These are phyloP conservation scores for Falco naumanni DNA, from an alignment of 2,797 vertebrate species.

Conservation along the genomic window DNA sequence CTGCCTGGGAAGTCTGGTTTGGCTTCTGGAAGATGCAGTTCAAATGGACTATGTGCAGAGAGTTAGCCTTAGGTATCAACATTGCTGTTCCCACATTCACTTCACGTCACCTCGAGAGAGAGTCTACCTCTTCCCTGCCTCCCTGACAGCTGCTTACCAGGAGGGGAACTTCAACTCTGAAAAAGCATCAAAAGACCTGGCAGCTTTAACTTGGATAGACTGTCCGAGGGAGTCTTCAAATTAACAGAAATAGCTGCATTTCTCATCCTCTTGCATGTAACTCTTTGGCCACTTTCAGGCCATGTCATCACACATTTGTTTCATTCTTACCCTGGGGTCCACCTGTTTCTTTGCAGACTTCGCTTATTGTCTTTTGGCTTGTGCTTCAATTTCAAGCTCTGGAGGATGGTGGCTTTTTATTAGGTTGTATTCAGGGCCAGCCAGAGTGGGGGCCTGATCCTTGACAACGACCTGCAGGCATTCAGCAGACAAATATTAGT, in stretches of 20 bases:
- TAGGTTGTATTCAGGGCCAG: conserved; percentile 1
- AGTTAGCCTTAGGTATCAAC: conserved; percentile 66
- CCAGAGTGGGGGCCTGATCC: not conserved
- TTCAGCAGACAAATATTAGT: conserved; percentile 47
- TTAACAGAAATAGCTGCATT: conserved; percentile 61
- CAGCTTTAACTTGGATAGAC: conserved; percentile 63
- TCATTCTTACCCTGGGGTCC: conserved; percentile 45
- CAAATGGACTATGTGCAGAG: conserved; percentile 35
- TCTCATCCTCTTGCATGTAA: conserved; percentile 52
- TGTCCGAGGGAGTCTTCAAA: conserved; percentile 40
- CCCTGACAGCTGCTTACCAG: conserved; percentile 53
- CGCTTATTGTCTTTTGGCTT: conserved; percentile 47
- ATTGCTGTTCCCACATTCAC: conserved; percentile 45
- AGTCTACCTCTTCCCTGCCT: not conserved
- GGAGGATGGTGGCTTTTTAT: not conserved
- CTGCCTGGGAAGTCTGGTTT: conserved; percentile 18
- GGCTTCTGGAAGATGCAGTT: conserved; percentile 53
- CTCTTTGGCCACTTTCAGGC: conserved; percentile 65
- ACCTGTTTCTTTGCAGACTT: conserved; percentile 64
- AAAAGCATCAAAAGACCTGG: conserved; percentile 54
- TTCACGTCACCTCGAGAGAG: conserved; percentile 29
- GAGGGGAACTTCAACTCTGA: conserved; percentile 39
- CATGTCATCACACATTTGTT: conserved; percentile 60
- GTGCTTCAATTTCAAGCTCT: conserved; percentile 54
- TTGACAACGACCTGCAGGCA: conserved; percentile 26